phyloP scores from a whole-genome alignment of 2,888 invertebrate species.

The Palloptera scutellata region DNA sequence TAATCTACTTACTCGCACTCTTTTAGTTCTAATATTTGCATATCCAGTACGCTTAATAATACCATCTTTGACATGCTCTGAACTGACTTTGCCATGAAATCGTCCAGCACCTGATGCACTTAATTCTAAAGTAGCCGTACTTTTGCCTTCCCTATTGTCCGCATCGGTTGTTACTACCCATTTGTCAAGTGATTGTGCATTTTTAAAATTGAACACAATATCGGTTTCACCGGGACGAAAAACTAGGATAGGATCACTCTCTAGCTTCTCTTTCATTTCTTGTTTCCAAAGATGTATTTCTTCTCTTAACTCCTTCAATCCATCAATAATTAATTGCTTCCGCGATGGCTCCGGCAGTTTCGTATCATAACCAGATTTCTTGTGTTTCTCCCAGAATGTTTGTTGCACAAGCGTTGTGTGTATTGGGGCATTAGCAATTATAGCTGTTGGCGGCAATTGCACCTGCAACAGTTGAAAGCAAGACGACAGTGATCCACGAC shows the following conservation, averaged over 20 bases:
- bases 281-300: constrained; percentile 74
- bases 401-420: constrained; percentile 54
- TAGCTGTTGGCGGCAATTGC: not conserved
- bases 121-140: constrained; percentile 72
- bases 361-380: constrained; percentile 61
- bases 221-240: constrained; percentile 74
- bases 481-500: not conserved
- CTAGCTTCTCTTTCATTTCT: constrained; percentile 73
- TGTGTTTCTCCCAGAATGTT: constrained; percentile 63
- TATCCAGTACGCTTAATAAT: constrained; percentile 80
- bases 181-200: constrained; percentile 70
- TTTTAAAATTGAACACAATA: constrained; percentile 76
- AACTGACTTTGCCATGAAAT: constrained; percentile 76
- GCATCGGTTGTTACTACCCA: constrained; percentile 81
- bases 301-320: constrained; percentile 71
- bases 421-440: constrained; percentile 27
- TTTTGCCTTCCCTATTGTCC: constrained; percentile 83
- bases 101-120: constrained; percentile 75
- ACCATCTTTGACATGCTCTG: constrained; percentile 83
- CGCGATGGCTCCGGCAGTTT: constrained; percentile 60
- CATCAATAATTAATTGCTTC: constrained; percentile 70
- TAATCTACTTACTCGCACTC: constrained; percentile 68
- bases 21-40: constrained; percentile 77
- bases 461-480: not conserved
- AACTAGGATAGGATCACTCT: constrained; percentile 70